A percentile compares a stretch with the other conserved stretches of the same genome.
Conservation (phyloP, 2,113 vertebrate genomes). For the Brachyhypopomus occidentalis region DNA sequence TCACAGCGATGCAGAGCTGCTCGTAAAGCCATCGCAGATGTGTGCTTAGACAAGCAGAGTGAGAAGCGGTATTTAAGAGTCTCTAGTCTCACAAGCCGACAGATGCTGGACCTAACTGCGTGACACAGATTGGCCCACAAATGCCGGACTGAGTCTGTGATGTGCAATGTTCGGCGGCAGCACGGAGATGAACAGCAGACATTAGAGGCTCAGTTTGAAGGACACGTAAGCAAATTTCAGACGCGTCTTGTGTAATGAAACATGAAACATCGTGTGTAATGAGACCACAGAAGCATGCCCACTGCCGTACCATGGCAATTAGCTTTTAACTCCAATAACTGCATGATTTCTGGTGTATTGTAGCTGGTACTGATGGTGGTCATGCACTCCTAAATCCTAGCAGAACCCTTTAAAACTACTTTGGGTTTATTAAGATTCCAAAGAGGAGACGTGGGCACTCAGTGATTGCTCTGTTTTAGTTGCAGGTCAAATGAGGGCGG, state of each 20-base stretch:
- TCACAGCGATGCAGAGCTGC: constrained; percentile 45
- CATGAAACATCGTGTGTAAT: background rate
- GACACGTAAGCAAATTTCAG: background rate
- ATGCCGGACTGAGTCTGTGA: background rate
- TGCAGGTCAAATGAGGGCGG: constrained; percentile 36
- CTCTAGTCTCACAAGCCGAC: constrained; percentile 23
- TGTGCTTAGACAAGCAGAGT: constrained; percentile 36
- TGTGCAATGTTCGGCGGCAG: constrained; percentile 9
- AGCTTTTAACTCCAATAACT: background rate
- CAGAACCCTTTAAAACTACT: constrained; percentile 8
- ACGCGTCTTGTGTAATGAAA: constrained; percentile 12
- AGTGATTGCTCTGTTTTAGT: constrained; percentile 27
- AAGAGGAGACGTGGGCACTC: background rate
- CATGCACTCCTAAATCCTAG: background rate
- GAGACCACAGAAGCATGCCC: background rate
- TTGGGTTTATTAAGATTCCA: constrained; percentile 23
- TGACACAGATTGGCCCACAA: constrained; percentile 28
- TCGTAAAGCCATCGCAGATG: constrained; percentile 40
- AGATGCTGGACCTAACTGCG: constrained; percentile 25
- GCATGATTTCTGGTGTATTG: background rate
- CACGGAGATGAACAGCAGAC: background rate
- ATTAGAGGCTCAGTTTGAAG: background rate
- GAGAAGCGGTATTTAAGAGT: constrained; percentile 23
- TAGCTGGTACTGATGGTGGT: background rate
- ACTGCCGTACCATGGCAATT: background rate